phyloP scores from a whole-genome alignment of 92 coral and sea anemone species.

The Epizoanthus illoricatus region DNA sequence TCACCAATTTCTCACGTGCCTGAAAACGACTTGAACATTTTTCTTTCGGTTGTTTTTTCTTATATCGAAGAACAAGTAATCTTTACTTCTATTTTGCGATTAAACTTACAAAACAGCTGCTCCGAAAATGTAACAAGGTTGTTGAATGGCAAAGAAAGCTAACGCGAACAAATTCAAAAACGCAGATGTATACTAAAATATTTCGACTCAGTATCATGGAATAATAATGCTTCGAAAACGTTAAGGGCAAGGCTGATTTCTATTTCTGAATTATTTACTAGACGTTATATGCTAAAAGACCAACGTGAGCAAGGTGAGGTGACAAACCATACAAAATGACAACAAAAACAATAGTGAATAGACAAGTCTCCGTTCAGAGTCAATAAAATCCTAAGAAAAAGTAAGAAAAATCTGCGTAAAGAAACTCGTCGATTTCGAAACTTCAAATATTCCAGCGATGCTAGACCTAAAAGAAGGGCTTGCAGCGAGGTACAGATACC shows the following conservation, averaged over 20 bases:
- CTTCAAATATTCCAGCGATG: neutral
- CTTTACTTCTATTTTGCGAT: too few species aligned
- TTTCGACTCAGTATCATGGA: neutral
- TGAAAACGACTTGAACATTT: too few species aligned
- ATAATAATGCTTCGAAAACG: neutral
- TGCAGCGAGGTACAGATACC: conserved; percentile 11
- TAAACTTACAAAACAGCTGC: neutral
- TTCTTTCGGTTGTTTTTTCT: too few species aligned
- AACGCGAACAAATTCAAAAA: neutral
- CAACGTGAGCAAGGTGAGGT: conserved; percentile 4
- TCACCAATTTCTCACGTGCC: too few species aligned
- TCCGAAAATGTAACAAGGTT: neutral
- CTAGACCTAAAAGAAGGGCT: conserved; percentile 11
- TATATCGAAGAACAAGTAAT: too few species aligned
- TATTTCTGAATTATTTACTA: conserved; percentile 2
- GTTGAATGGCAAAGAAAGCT: neutral
- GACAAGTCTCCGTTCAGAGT: neutral
- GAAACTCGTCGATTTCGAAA: neutral
- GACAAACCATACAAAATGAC: conserved; percentile 19
- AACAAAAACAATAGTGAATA: conserved; percentile 15
- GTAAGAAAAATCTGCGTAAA: conserved; percentile 6
- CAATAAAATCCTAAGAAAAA: conserved; percentile 9
- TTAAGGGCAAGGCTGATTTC: neutral
- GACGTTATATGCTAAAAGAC: conserved; percentile 5
- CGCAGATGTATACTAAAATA: neutral